Evolutionary conservation across 2,797 vertebrate species (phyloP), one percentile per base, ranked within the genome.

Genomic region (Acipenser transmontanus): DNA sequence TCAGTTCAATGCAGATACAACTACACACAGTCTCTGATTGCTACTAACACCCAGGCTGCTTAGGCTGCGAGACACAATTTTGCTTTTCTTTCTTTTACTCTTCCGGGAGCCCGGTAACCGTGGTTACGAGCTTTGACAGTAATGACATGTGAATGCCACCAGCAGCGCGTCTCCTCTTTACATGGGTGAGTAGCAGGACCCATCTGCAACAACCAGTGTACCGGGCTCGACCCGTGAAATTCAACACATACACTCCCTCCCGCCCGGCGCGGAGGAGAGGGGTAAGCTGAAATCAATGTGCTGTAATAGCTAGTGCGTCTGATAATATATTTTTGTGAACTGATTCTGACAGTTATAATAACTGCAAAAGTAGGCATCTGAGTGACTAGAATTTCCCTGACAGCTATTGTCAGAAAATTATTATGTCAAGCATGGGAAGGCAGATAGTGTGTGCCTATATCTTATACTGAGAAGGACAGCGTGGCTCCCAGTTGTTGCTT

Each of bases 261-360:
- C 60, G 60, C 34, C 20, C 47, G 52, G 12, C 47, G 6, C 6
- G 4, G 11, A 60, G 67, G 51, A 66, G 4, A 47, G 17, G 60
- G 50, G 17, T 62, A 52, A 17, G 62, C 59, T 49, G 65, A 64
- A 56, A 66, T 56, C 47, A 59, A 65, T 48, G 63, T 63, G 14
- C 7, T 62, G 20, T 20, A 51, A 52, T 34, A 61, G 49, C 48
- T 20, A 13, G 60, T 47, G 17, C 14, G 12, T 12, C 69, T 50
- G 9, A 10, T 49, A 74, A 62, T 62, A 51, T 63, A 70, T 69
- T 62, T 60, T 48, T 59, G 66, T 59, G 61, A 76, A 73, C 68
- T 69, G 56, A 69, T 73, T 74, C 63, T 68, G 69, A 75, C 71
- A 71, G 71, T 49, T 69, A 66, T 74, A 73, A 74, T 76, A 76